Evolutionary conservation across 2,113 vertebrate genomes (phyloP).

Genomic region (Eurypyga helias): DNA sequence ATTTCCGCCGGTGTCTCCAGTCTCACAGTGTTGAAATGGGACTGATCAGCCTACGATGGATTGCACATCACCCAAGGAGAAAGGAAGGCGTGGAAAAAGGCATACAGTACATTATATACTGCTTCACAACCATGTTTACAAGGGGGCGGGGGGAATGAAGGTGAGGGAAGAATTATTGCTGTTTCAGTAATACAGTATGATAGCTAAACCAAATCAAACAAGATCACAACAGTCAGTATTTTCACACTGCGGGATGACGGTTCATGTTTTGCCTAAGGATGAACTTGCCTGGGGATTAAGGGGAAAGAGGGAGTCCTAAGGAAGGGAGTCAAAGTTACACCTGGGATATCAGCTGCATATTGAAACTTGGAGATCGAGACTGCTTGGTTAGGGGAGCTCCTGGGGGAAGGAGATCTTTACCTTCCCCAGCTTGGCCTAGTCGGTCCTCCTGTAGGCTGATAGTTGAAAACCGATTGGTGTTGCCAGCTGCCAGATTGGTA

Average conservation of each 20-base stretch:
- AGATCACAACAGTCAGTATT: constrained; percentile 72
- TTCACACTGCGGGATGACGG: constrained; percentile 71
- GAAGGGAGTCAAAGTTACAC: constrained; percentile 80
- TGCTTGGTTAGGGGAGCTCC: constrained; percentile 92
- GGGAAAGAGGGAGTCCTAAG: constrained; percentile 20
- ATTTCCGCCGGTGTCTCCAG: constrained; percentile 75
- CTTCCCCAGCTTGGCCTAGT: constrained; percentile 83
- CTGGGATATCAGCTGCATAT: constrained; percentile 99
- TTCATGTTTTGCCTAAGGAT: constrained; percentile 70
- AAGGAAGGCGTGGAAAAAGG: constrained; percentile 82
- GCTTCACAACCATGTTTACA: constrained; percentile 78
- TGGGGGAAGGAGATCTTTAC: constrained; percentile 85
- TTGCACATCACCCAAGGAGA: constrained; percentile 94
- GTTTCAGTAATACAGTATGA: constrained; percentile 83
- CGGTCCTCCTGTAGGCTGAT: constrained; percentile 95
- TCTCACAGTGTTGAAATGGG: constrained; percentile 86
- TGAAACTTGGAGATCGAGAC: constrained; percentile 98
- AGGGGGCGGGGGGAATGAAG: constrained; percentile 23
- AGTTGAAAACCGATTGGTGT: constrained; percentile 89
- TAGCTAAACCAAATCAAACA: constrained; percentile 74
- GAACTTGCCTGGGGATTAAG: constrained; percentile 69
- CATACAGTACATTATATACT: constrained; percentile 76
- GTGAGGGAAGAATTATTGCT: constrained; percentile 88
- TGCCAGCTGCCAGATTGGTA: constrained; percentile 77
- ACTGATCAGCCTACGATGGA: constrained; percentile 83